A percentile compares a stretch with the other conserved stretches of the same genome.
Conservation (phyloP, 2,888 invertebrate genomes). For the Tachina fera region DNA sequence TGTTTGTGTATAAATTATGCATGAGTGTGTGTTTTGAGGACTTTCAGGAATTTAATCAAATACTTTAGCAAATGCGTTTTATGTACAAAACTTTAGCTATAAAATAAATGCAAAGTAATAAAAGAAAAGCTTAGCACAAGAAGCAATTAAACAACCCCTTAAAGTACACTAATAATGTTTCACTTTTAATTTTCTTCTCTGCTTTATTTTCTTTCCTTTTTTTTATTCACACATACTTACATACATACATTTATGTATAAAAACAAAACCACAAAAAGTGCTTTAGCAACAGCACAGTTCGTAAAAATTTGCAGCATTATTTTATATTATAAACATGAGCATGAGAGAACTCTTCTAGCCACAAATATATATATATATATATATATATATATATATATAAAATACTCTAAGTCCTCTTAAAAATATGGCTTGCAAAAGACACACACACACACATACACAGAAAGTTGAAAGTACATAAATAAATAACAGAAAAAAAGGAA, state of each 20-base stretch:
- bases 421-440: neutral
- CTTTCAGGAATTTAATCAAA: constrained; percentile 13
- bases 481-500: neutral
- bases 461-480: neutral
- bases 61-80: constrained; percentile 23
- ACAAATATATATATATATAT: constrained; percentile 1
- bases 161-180: constrained; percentile 34
- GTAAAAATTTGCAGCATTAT: constrained; percentile 14
- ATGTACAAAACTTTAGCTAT: constrained; percentile 22
- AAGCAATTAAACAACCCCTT: constrained; percentile 49
- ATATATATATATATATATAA: constrained; percentile 5
- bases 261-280: constrained; percentile 13
- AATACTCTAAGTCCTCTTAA: neutral
- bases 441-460: neutral
- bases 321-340: constrained; percentile 5
- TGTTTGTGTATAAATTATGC: neutral
- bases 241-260: too few relatives aligned
- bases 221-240: neutral
- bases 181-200: neutral
- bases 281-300: constrained; percentile 13
- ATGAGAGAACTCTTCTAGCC: constrained; percentile 31
- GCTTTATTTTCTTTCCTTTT: neutral
- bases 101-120: constrained; percentile 22
- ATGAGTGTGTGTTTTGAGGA: neutral
- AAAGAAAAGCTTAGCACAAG: neutral